Percentiles rank a stretch among this genome's conserved stretches.
These are phyloP conservation scores for Ciconia maguari DNA, from an alignment of 2,113 vertebrate genomes.

Conservation along the genomic window DNA sequence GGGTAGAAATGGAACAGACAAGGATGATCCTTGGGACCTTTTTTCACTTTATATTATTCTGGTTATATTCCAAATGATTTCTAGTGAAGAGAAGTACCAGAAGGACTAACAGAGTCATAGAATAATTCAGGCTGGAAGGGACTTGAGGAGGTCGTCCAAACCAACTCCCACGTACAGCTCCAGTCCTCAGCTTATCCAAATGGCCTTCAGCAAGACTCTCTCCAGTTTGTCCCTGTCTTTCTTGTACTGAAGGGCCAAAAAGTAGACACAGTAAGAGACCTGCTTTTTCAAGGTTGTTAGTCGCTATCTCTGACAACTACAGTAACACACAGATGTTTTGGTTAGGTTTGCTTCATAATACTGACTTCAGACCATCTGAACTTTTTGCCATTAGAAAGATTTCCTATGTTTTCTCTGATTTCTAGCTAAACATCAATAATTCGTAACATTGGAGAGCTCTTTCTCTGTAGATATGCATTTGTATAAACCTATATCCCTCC, in stretches of 20 bases:
- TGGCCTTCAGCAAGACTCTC: not conserved
- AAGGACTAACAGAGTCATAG: not conserved
- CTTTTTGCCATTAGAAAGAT: not conserved
- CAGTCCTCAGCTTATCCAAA: not conserved
- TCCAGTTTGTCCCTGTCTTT: not conserved
- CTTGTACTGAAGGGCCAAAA: not conserved
- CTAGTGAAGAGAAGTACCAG: not conserved
- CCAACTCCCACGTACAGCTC: fast-evolving
- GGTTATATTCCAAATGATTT: not conserved
- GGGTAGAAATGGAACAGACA: not conserved
- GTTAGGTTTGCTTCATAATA: not conserved
- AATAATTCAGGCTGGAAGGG: not conserved
- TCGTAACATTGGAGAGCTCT: not conserved
- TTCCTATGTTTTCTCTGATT: not conserved
- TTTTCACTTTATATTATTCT: not conserved
- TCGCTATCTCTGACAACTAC: not conserved
- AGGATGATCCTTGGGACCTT: not conserved
- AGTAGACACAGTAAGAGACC: not conserved
- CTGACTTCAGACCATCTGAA: not conserved
- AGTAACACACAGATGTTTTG: not conserved
- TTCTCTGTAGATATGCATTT: not conserved
- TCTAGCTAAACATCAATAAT: not conserved
- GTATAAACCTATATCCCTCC: not conserved
- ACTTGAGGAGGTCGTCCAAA: not conserved
- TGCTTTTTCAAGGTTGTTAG: not conserved